Base-by-base conservation (phyloP, 1,140 invertebrate genomes). In the Scaptodrosophila lebanonensis region DNA sequence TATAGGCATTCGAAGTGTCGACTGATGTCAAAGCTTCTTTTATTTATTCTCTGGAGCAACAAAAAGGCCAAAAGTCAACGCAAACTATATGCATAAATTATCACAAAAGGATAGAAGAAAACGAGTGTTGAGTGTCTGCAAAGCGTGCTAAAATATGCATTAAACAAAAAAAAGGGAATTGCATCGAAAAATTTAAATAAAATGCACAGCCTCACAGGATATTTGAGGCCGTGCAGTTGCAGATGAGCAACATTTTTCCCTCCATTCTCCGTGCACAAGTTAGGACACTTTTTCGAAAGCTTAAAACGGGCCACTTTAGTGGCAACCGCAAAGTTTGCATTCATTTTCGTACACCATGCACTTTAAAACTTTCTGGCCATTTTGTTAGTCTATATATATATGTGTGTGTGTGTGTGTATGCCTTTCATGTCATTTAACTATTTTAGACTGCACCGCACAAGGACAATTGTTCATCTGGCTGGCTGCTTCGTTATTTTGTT, bases 21-120 rank as follows among this genome's bases (percentile, higher is more conserved):
- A 71, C 68, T 68, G 3, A 49, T 77, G 73, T 77, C 67, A 79
- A 68, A 72, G 59, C 64, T 67, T 77, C 50, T 69, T 62, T 79
- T 82, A 79, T 79, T 79, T 69, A 79, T 73, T 73, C 44, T 68
- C 51, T 44, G 12, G 58, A 72, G 72, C 68, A 56, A 68, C 53
- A 57, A 79, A 79, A 77, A 62, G 68, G 60, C 68, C 73, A 73
- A 68, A 54, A 73, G 73, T 82, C 75, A 68, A 73, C 45, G 75
- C 69, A 79, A 79, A 73, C 68, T 73, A 71, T 69, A 69, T 82
- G 73, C 75, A 79, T 77, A 77, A 77, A 77, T 79, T 82, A 79
- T 69, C 60, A 59, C 68, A 71, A 52, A 58, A 36, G 60, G 62
- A 58, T 64, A 64, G 53, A 54, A 54, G 51, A 71, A 56, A 65